Base-by-base conservation (phyloP, 53 echinoderm and acorn worm genomes). In the Apostichopus leukothele region DNA sequence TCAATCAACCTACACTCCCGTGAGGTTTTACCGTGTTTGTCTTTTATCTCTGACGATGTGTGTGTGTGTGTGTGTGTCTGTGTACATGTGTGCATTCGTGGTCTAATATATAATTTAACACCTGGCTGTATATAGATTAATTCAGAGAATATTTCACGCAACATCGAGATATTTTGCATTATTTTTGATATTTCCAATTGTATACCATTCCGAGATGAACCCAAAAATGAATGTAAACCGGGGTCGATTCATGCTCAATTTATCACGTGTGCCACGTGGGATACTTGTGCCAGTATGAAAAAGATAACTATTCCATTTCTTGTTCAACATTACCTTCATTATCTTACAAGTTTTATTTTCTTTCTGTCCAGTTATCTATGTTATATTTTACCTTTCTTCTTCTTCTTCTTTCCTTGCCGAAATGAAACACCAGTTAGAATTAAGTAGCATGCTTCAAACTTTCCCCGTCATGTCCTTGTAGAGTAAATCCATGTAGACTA, bases 401-500 rank as follows among this genome's bases (percentile, higher is more conserved):
- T 80, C 55, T 18, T 54, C 8, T 80, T 71, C 71, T 71, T 19
- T 71, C 71, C 14, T 57, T n/a, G 71, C 20, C 71, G 71, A 71
- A 71, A 71, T 19, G 71, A 71, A 71, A 71, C 71, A 71, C 71
- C 71, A 71, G 71, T 16, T 16, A 16, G 16, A 16, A 63, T 63
- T 63, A 13, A 71, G 71, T 71, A 18, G 6, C 3, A 71, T n/a
- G 16, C 14, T 6, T 71, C 71, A 16, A 12, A 19, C 5, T 57
- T 19, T 16, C 21, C 55, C 54, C 55, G 20, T 23, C 20, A 60
- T 59, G 81, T 81, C 81, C 81, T 81, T 81, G 81, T 81, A 81
- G 81, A 21, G 55, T 59, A 81, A 81, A 81, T 81, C 81, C 81
- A 54, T 20, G 81, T 81, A 81, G 81, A 81, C 6, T 60, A 50